Base-by-base conservation (phyloP, 1,140 invertebrate species). In the Bombus breviceps region DNA sequence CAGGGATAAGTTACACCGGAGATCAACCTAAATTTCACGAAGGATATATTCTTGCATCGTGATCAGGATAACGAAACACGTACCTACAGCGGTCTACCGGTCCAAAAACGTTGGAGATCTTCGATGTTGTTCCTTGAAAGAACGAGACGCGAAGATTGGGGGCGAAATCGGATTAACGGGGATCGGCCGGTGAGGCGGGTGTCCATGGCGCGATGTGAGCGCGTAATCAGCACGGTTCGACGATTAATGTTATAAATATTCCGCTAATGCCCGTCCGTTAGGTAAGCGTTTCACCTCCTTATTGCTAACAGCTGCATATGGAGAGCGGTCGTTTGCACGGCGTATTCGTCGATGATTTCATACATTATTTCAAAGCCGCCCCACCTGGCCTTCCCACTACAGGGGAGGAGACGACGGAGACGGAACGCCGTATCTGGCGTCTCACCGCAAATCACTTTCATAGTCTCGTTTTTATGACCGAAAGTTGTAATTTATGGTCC, bases 221-320 rank as follows among this genome's bases (percentile, higher is more conserved):
- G 32, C 83, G 85, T 91, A 89, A 91, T 89, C 88, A 88, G 59
- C 87, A 81, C 85, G 68, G 78, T 83, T 85, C 81, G 83, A 47
- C 89, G 89, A 92, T 92, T 92, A 92, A 92, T 85, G 86, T 87
- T 88, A 90, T 90, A 91, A 92, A 92, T 91, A 92, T 92, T 90
- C 86, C 75, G 80, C 87, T 83, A 83, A 89, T 90, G 83, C 81
- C 53, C 75, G 34, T 8, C 32, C 12, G 62, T 91, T 91, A 62
- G 76, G 86, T 73, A 91, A 91, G 12, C 77, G 83, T 83, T 69
- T 85, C 81, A 68, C 66, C 78, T 85, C 77, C 81, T 91, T 88
- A 88, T 53, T 47, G 74, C 89, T 62, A 84, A 66, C 76, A 69
- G 77, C 62, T 47, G 75, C 71, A 41, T 69, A 62, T 43, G 47